Evolutionary conservation across 2,113 vertebrate species (phyloP).

Genomic region (Apteryx owenii): DNA sequence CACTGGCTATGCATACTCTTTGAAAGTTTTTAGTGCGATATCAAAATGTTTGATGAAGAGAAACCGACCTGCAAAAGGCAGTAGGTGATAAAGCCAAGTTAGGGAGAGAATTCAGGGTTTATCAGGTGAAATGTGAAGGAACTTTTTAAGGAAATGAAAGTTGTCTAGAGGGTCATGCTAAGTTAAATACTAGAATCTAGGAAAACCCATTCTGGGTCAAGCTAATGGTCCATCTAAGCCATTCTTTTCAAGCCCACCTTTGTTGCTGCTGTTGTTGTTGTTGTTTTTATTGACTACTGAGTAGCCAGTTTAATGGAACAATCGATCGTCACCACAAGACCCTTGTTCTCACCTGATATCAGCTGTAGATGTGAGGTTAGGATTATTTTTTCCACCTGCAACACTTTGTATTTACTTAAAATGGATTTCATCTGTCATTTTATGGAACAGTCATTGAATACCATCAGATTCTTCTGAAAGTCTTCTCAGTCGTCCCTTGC

Average conservation of each 20-base stretch:
- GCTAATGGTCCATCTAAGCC: not conserved
- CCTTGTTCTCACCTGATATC: not conserved
- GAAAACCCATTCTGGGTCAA: not conserved
- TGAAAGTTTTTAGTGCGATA: not conserved
- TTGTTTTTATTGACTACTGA: not conserved
- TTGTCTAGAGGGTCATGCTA: not conserved
- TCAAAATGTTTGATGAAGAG: not conserved
- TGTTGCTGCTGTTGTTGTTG: not conserved
- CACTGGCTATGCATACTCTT: not conserved
- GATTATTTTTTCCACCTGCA: not conserved
- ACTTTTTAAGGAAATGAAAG: not conserved
- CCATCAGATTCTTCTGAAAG: not conserved
- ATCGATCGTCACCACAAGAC: not conserved
- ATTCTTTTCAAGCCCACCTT: not conserved
- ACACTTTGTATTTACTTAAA: not conserved
- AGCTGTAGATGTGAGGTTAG: not conserved
- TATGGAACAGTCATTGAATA: too few species aligned
- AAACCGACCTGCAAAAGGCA: not conserved
- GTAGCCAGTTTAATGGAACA: not conserved
- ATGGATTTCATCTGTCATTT: not conserved
- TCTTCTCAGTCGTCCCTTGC: not conserved
- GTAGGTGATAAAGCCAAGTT: not conserved
- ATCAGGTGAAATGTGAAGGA: not conserved
- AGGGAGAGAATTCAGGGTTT: not conserved
- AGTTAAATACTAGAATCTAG: rapidly evolving